A percentile compares a stretch with the other conserved stretches of the same genome.
phyloP scores from a whole-genome alignment of 1,140 invertebrate species.

The Dryas iulia region DNA sequence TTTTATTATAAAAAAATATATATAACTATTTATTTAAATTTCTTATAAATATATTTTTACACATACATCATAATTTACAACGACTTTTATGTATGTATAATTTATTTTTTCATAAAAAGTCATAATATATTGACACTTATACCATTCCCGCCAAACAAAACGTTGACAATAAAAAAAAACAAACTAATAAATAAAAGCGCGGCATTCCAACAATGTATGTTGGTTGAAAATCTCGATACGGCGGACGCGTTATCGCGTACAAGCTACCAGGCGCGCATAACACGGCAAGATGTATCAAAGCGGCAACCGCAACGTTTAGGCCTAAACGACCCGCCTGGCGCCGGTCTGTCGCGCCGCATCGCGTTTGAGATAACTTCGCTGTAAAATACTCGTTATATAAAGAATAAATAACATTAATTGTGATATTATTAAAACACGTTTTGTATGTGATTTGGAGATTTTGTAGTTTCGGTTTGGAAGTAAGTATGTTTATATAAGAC shows the following conservation, averaged over 20 bases:
- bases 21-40: too few relatives aligned
- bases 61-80: too few relatives aligned
- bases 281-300: background rate
- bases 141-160: background rate
- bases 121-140: too few relatives aligned
- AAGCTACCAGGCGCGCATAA: slow-evolving; percentile 22
- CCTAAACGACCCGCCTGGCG: slow-evolving; percentile 23
- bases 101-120: too few relatives aligned
- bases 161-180: background rate
- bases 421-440: slow-evolving; percentile 1
- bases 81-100: too few relatives aligned
- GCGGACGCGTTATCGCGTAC: slow-evolving; percentile 15
- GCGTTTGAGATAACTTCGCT: slow-evolving; percentile 14
- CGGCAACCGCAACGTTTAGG: slow-evolving; percentile 20
- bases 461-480: background rate
- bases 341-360: slow-evolving; percentile 19
- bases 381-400: slow-evolving; percentile 17
- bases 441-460: background rate
- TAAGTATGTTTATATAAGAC: background rate
- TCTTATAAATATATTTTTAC: too few relatives aligned
- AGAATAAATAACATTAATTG: background rate
- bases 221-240: background rate
- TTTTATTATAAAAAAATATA: background rate
- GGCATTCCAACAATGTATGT: background rate
- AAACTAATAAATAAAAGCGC: background rate